Conservation (phyloP, 2,888 invertebrate genomes). For the Hofmannophila pseudospretella region DNA sequence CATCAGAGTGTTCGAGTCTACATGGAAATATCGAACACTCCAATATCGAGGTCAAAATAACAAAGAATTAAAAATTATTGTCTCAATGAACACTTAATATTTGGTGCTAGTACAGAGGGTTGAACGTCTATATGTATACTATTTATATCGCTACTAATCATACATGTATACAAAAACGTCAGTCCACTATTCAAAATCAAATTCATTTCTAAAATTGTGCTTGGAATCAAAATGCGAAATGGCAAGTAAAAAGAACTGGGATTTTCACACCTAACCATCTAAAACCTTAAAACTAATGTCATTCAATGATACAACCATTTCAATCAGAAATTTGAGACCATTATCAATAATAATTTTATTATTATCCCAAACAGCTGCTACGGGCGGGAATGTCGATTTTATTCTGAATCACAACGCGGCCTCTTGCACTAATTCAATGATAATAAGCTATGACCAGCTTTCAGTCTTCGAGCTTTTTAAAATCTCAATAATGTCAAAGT, state of each 20-base stretch:
- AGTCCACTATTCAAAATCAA: too few species aligned
- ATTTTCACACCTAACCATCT: neutral
- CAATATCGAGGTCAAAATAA: constrained; percentile 4
- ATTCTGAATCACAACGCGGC: constrained; percentile 47
- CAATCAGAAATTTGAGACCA: constrained; percentile 50
- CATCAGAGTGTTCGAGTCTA: too few species aligned
- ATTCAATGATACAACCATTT: constrained; percentile 47
- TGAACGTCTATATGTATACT: constrained; percentile 6
- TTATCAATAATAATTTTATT: constrained; percentile 32
- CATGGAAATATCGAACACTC: too few species aligned
- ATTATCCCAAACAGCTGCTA: constrained; percentile 30
- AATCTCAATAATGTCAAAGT: constrained; percentile 43
- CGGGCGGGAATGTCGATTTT: constrained; percentile 59
- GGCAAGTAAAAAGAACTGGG: constrained; percentile 15
- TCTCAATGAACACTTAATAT: constrained; percentile 45
- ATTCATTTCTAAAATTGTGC: too few species aligned
- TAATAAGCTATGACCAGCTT: constrained; percentile 36
- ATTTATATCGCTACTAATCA: neutral
- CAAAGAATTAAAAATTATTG: constrained; percentile 23
- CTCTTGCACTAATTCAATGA: constrained; percentile 8
- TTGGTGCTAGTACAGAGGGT: constrained; percentile 30
- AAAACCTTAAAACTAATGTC: constrained; percentile 35
- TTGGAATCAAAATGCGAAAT: constrained; percentile 11
- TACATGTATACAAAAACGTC: neutral
- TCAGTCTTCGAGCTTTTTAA: constrained; percentile 51